phyloP scores from a whole-genome alignment of 2,113 vertebrate species.

The Neolamprologus longior region DNA sequence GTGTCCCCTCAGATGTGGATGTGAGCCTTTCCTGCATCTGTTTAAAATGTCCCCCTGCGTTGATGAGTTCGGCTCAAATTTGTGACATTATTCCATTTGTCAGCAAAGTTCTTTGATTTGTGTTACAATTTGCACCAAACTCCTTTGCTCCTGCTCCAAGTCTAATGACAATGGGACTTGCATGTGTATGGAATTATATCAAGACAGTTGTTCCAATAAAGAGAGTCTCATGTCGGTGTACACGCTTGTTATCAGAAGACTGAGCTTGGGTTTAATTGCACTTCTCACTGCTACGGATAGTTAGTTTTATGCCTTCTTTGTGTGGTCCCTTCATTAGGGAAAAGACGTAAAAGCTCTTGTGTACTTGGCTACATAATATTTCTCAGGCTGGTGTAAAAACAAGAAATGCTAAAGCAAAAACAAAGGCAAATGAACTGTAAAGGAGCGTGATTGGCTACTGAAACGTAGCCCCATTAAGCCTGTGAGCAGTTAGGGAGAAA shows the following conservation, averaged over 20 bases:
- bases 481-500: constrained; percentile 4
- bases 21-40: background rate
- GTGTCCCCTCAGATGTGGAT: background rate
- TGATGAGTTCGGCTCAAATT: background rate
- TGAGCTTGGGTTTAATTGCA: constrained; percentile 9
- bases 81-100: constrained; percentile 8
- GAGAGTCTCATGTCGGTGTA: constrained; percentile 6
- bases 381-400: background rate
- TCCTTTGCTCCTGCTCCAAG: constrained; percentile 23
- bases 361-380: background rate
- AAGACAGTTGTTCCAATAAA: constrained; percentile 29
- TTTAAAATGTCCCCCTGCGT: background rate
- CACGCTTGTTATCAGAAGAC: constrained; percentile 40
- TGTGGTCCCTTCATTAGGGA: background rate
- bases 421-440: background rate
- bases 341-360: background rate
- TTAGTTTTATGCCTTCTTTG: constrained; percentile 11
- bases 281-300: background rate
- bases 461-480: constrained; percentile 35
- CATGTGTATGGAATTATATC: constrained; percentile 42
- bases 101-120: constrained; percentile 19
- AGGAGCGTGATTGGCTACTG: constrained; percentile 15
- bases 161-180: background rate
- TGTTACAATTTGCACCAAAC: background rate
- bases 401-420: background rate